A percentile compares a stretch with the other conserved stretches of the same genome.
These are phyloP conservation scores for Pollachius pollachius DNA, from an alignment of 2,113 vertebrate species.

Conservation along the genomic window DNA sequence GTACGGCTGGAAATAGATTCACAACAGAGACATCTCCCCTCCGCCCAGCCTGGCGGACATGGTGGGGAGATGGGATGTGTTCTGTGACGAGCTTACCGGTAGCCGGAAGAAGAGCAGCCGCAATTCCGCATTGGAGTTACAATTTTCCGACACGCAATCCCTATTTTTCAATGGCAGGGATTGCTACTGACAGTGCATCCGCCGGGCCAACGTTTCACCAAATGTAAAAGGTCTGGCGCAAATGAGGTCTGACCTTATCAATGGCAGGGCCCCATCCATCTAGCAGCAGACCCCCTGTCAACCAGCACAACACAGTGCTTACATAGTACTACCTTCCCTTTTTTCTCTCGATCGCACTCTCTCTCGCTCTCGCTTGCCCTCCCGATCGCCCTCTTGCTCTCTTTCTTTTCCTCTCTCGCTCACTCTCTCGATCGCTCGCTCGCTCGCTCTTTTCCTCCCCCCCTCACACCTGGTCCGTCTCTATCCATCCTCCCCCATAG, in stretches of 20 bases:
- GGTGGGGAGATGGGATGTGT: constrained; percentile 17
- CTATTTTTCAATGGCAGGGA: constrained; percentile 76
- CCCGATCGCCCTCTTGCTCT: neutral
- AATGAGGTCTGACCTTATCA: constrained; percentile 88
- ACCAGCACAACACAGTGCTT: constrained; percentile 41
- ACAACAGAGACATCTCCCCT: constrained; percentile 34
- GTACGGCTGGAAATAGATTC: constrained; percentile 41
- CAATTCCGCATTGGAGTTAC: constrained; percentile 59
- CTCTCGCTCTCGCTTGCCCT: neutral
- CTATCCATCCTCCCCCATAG: neutral
- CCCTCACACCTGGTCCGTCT: too few relatives aligned
- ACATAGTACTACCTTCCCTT: constrained; percentile 20
- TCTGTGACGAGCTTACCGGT: constrained; percentile 32
- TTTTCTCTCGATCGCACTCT: neutral
- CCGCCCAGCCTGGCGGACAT: constrained; percentile 19
- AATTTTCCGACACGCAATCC: constrained; percentile 67
- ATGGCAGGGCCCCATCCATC: constrained; percentile 82
- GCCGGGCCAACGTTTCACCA: constrained; percentile 78
- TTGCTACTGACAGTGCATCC: constrained; percentile 76
- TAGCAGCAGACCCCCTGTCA: constrained; percentile 69
- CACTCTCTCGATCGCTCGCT: neutral
- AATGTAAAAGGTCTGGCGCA: constrained; percentile 82
- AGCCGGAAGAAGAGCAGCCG: constrained; percentile 5
- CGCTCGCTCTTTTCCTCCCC: neutral
- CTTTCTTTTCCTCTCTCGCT: constrained; percentile 7